Evolutionary conservation across 2,888 invertebrate genomes (phyloP), one percentile per base, ranked within the genome.

Genomic region (Acrobasis suavella): DNA sequence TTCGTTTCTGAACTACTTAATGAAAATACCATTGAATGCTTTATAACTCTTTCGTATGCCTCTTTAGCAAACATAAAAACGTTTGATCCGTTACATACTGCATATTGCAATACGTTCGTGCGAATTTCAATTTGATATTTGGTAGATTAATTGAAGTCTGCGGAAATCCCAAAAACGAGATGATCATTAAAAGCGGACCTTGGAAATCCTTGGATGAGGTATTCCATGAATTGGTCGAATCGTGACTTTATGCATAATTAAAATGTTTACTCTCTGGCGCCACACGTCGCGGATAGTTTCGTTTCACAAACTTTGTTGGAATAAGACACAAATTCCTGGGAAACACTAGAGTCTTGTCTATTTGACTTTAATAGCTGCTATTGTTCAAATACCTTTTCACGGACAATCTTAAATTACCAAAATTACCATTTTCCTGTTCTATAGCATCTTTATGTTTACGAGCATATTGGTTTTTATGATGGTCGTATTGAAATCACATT

Each of bases 171-270:
- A 54, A 60, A 37, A 50, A 39, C 14, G 8, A 61, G 64, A 65
- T 65, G 62, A 55, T 65, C 58, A 49, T 64, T 67, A 67, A 65
- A 66, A 61, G 63, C 61, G 66, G 64, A 67, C 66, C 64, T 67
- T 65, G 22, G 22, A 22, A 22, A 22, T 22, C 22, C 22, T 22
- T 22, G 65, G 64, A 64, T 62, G 16, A 64, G 65, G 65, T 75
- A 74, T 76, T 76, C 76, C 75, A 74, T 79, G 79, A 81, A 82
- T 83, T 72, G 76, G 76, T 74, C 74, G 78, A 85, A 83, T 86
- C 85, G 85, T 89, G 88, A 85, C 86, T 86, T 81, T 81, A 86
- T 83, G 86, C 83, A 78, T 86, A 84, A 85, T 89, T 87, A 85
- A 83, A 83, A 59, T 88, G 87, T 91, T 90, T 85, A 77, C 80